A percentile compares a stretch with the other conserved stretches of the same genome.
These are phyloP conservation scores for Oryzias melastigma DNA, from an alignment of 2,113 vertebrate genomes.

Conservation along the genomic window DNA sequence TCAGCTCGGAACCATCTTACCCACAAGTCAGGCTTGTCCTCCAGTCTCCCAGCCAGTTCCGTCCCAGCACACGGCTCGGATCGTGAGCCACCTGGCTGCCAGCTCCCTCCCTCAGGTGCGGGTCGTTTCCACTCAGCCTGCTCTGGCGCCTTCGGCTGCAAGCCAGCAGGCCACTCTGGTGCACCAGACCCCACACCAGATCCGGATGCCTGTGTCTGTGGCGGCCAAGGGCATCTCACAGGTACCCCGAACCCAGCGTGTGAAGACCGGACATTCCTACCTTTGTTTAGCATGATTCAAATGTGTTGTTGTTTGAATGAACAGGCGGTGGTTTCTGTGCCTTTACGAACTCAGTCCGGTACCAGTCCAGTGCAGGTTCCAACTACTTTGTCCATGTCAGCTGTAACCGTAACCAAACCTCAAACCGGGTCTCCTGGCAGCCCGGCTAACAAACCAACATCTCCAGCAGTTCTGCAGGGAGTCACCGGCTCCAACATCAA, in stretches of 20 bases:
- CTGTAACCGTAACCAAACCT: conserved; percentile 81
- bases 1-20: conserved; percentile 88
- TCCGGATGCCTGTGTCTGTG: conserved; percentile 85
- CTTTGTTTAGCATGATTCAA: neutral
- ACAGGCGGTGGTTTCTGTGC: conserved; percentile 86
- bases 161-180: conserved; percentile 80
- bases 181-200: conserved; percentile 84
- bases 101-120: conserved; percentile 88
- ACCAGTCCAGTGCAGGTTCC: conserved; percentile 80
- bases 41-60: conserved; percentile 73
- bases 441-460: conserved; percentile 73
- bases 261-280: neutral
- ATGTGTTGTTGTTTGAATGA: neutral
- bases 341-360: conserved; percentile 82
- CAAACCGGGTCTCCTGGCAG: conserved; percentile 80
- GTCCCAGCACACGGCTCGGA: conserved; percentile 77
- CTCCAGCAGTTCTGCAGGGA: conserved; percentile 85
- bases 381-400: conserved; percentile 79
- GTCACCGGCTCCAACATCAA: conserved; percentile 88
- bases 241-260: conserved; percentile 67
- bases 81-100: conserved; percentile 80
- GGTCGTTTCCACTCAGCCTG: conserved; percentile 85
- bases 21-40: conserved; percentile 77
- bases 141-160: conserved; percentile 69
- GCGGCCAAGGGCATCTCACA: conserved; percentile 87